Percentiles rank a stretch among this genome's conserved stretches.
Evolutionary conservation across 2,797 vertebrate species (phyloP).

Genomic region (Clamator glandarius): DNA sequence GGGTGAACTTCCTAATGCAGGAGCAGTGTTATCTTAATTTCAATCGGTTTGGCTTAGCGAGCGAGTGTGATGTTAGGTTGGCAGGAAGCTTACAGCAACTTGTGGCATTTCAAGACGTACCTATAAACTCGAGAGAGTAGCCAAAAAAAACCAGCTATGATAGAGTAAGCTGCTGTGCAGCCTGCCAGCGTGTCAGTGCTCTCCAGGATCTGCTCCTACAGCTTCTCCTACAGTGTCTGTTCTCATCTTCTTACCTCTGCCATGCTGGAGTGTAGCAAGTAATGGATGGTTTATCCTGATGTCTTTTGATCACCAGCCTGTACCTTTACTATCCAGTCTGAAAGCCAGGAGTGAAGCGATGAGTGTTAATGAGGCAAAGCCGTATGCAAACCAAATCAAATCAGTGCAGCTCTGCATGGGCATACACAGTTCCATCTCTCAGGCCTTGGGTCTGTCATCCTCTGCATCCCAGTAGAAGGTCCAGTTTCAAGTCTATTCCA

Average conservation of each 20-base stretch:
- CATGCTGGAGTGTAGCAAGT: not conserved
- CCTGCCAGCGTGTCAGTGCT: not conserved
- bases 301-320: not conserved
- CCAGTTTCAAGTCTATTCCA: not conserved
- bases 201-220: not conserved
- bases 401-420: not conserved
- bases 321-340: not conserved
- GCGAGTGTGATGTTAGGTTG: accelerated
- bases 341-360: not conserved
- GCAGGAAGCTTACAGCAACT: not conserved
- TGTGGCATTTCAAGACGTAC: not conserved
- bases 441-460: not conserved
- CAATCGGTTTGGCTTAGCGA: not conserved
- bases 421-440: not conserved
- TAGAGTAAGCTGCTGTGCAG: not conserved
- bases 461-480: not conserved
- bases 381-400: not conserved
- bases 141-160: not conserved
- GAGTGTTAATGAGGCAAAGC: not conserved
- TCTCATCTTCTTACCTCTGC: not conserved
- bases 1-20: not conserved
- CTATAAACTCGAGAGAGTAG: not conserved
- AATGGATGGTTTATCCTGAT: not conserved
- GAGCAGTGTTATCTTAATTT: not conserved
- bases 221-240: not conserved